Conservation (phyloP, 2,113 vertebrate genomes). For the Leptodactylus fuscus region DNA sequence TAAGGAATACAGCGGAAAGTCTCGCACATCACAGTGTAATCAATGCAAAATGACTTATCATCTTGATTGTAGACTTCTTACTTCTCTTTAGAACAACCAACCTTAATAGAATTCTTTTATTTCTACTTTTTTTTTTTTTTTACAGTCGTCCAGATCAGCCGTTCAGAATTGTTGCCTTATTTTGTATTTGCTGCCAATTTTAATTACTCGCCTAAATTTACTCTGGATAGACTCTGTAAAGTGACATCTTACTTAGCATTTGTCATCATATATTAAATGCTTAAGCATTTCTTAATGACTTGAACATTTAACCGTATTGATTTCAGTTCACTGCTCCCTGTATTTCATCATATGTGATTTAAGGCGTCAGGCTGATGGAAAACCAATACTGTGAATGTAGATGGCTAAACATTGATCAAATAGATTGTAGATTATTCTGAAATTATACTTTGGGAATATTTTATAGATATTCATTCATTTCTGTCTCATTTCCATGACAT, state of each 20-base stretch:
- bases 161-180: background rate
- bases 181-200: constrained; percentile 3
- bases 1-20: constrained; percentile 28
- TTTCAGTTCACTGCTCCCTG: constrained; percentile 35
- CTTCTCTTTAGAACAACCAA: background rate
- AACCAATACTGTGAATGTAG: background rate
- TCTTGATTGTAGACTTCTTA: background rate
- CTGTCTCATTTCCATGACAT: background rate
- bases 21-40: constrained; percentile 38
- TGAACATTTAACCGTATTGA: constrained; percentile 34
- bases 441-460: background rate
- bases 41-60: constrained; percentile 38
- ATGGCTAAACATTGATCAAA: background rate
- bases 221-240: background rate
- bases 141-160: background rate
- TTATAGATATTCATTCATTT: background rate
- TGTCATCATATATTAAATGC: constrained; percentile 36
- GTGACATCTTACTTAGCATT: constrained; percentile 23
- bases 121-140: no score
- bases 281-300: constrained; percentile 42
- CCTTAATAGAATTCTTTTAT: background rate
- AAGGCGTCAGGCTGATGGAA: background rate
- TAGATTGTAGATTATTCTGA: background rate
- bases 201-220: background rate
- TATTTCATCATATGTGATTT: constrained; percentile 43